These are phyloP conservation scores for Pyrocephalus nanus DNA, from an alignment of 2,797 vertebrate species.

Conservation along the genomic window DNA sequence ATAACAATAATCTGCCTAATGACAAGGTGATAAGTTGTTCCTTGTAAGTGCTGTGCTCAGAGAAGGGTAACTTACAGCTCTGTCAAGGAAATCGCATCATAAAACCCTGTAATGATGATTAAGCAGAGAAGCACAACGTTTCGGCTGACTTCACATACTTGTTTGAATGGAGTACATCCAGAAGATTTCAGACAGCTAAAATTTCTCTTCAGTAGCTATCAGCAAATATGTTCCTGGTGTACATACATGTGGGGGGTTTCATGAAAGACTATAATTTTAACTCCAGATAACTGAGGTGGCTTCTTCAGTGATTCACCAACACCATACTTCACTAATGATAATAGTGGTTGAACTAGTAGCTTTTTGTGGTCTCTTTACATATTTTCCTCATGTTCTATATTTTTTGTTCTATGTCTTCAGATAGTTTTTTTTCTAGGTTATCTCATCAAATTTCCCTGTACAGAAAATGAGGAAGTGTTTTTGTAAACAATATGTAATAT, in stretches of 20 bases:
- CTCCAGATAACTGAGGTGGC: background rate
- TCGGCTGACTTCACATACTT: background rate
- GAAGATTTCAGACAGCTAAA: background rate
- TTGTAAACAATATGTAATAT: background rate
- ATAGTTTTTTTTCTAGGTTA: background rate
- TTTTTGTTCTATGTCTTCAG: background rate
- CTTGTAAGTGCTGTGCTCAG: background rate
- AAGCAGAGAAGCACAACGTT: background rate
- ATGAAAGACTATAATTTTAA: background rate
- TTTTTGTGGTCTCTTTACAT: background rate
- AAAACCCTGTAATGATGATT: background rate
- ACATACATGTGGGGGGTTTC: background rate
- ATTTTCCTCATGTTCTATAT: background rate
- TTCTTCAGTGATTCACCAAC: background rate
- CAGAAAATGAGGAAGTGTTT: background rate
- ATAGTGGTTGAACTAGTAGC: background rate
- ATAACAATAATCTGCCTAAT: background rate
- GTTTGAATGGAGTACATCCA: background rate
- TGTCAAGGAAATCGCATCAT: accelerated
- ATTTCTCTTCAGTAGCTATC: background rate
- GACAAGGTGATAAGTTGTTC: background rate
- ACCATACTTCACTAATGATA: background rate
- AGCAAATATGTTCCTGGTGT: background rate
- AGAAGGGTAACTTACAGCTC: background rate
- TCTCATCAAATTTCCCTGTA: background rate